Percentiles rank a stretch among this genome's conserved stretches.
phyloP scores from a whole-genome alignment of 2,113 vertebrate species.

The Camarhynchus parvulus region DNA sequence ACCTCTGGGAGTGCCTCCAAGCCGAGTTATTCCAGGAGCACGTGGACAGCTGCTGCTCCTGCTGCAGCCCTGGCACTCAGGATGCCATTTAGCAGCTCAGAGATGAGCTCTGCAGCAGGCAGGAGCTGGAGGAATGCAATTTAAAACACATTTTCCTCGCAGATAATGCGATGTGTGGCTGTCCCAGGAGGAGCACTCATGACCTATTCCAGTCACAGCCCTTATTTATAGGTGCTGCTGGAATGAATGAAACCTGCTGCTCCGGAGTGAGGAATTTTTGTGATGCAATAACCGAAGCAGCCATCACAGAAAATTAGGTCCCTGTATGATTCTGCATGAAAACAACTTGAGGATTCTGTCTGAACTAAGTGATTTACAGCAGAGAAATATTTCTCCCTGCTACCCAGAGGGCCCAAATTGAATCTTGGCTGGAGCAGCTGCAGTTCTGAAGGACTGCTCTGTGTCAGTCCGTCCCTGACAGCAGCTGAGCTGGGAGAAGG shows the following conservation, averaged over 20 bases:
- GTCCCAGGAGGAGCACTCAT: conserved; percentile 1
- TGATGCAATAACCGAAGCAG: conserved; percentile 32
- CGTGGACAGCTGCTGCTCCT: background rate
- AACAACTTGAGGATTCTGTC: conserved; percentile 36
- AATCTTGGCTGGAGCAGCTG: background rate
- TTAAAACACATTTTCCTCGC: conserved; percentile 24
- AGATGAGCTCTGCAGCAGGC: background rate
- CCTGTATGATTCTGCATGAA: background rate
- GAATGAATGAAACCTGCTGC: conserved; percentile 7
- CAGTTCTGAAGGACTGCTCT: background rate
- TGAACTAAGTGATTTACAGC: conserved; percentile 5
- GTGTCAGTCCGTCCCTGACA: background rate
- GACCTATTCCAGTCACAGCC: background rate
- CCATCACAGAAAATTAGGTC: conserved; percentile 24
- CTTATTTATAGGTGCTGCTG: conserved; percentile 38
- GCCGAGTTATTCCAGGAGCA: background rate
- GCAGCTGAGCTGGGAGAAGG: background rate
- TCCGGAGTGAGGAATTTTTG: background rate
- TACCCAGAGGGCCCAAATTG: background rate
- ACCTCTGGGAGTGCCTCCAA: background rate
- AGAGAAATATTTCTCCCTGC: background rate
- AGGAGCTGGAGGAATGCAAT: conserved; percentile 14
- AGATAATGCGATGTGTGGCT: background rate
- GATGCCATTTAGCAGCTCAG: background rate
- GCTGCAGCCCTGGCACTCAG: background rate